These are phyloP conservation scores for Aphrocallistes beatrix DNA, from an alignment of 37 sponge, comb jelly and placozoan species.

Conservation along the genomic window DNA sequence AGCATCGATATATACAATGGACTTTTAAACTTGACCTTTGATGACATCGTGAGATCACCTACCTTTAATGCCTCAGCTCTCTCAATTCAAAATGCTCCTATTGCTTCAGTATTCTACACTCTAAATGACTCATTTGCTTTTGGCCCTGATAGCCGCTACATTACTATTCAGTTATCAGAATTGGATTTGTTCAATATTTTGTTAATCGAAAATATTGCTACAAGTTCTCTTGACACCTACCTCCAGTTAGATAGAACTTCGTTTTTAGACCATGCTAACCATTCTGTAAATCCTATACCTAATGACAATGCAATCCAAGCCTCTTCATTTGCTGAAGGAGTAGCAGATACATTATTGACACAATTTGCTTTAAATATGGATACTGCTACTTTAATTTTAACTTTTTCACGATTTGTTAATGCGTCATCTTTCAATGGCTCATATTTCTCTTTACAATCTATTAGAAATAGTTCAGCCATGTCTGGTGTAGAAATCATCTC, in stretches of 20 bases:
- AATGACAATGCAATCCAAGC: constrained; percentile 45
- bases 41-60: constrained; percentile 54
- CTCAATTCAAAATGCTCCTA: constrained; percentile 45
- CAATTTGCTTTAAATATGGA: constrained; percentile 65
- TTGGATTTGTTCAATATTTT: constrained; percentile 68
- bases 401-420: constrained; percentile 31
- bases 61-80: constrained; percentile 44
- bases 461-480: background rate
- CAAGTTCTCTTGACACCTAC: constrained; percentile 36
- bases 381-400: constrained; percentile 32
- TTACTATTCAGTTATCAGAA: constrained; percentile 49
- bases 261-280: constrained; percentile 51
- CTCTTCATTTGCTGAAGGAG: constrained; percentile 40
- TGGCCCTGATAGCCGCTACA: constrained; percentile 36
- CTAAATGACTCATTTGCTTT: constrained; percentile 44
- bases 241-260: constrained; percentile 45
- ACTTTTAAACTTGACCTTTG: constrained; percentile 49
- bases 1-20: constrained; percentile 66
- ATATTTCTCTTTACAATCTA: background rate
- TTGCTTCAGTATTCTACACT: constrained; percentile 21
- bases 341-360: constrained; percentile 32
- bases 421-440: constrained; percentile 16
- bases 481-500: background rate
- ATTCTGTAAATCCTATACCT: constrained; percentile 67
- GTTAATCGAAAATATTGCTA: constrained; percentile 42